These are phyloP conservation scores for Apeira syringaria DNA, from an alignment of 2,888 invertebrate species.

Conservation along the genomic window DNA sequence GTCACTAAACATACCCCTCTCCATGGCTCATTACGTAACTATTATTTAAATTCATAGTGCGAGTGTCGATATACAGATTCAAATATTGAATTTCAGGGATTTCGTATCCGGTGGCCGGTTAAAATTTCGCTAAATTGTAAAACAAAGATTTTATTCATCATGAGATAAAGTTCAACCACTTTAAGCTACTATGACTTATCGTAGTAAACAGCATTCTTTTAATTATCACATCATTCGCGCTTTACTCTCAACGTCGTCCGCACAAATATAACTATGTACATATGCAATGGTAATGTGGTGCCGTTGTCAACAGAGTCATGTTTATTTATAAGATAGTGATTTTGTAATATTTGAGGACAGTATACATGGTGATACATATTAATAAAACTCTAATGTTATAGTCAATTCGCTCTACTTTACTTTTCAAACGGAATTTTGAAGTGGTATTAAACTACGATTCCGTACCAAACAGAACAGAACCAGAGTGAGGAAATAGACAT, in stretches of 20 bases:
- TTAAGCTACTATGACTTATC: background rate
- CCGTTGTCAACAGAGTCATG: conserved; percentile 2
- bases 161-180: background rate
- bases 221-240: background rate
- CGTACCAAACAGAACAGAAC: background rate
- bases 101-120: too few relatives aligned
- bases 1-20: too few relatives aligned
- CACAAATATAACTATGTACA: too few relatives aligned
- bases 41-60: too few relatives aligned
- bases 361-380: background rate
- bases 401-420: conserved; percentile 2
- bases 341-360: conserved; percentile 4
- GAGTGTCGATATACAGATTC: too few relatives aligned
- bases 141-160: too few relatives aligned
- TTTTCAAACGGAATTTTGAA: background rate
- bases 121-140: too few relatives aligned
- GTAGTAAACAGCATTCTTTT: background rate
- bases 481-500: conserved; percentile 1
- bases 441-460: conserved; percentile 1
- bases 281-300: too few relatives aligned
- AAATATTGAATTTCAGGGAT: too few relatives aligned
- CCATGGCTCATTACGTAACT: too few relatives aligned
- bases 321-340: conserved; percentile 4
- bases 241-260: too few relatives aligned
- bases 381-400: conserved; percentile 1